Percentiles rank a stretch among this genome's conserved stretches.
phyloP scores from a whole-genome alignment of 2,797 vertebrate species.

The Schizopygopsis malacanthus region DNA sequence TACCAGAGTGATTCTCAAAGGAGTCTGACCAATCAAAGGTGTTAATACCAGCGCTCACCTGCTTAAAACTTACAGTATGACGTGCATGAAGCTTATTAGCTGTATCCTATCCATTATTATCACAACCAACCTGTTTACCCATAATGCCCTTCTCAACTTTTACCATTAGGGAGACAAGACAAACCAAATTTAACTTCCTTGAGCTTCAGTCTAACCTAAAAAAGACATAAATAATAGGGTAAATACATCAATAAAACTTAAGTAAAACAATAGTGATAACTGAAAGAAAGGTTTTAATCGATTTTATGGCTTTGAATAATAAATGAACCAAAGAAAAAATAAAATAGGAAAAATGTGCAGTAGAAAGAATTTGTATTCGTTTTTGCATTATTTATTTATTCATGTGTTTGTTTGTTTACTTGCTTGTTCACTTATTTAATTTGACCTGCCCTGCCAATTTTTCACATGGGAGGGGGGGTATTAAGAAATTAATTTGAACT shows the following conservation, averaged over 20 bases:
- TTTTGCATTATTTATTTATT: background rate
- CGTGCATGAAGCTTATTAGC: background rate
- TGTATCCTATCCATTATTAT: background rate
- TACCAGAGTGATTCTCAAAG: conserved; percentile 20
- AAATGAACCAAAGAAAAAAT: background rate
- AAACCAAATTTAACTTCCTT: background rate
- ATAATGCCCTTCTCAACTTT: background rate
- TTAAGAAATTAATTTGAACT: background rate
- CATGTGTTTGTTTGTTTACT: background rate
- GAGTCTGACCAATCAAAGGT: conserved; percentile 49
- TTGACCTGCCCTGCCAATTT: background rate
- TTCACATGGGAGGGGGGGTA: background rate
- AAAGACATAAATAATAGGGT: background rate
- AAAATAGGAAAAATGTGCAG: background rate
- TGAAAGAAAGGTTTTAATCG: background rate
- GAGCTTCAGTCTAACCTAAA: background rate
- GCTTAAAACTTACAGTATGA: background rate
- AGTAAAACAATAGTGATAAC: background rate
- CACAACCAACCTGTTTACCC: conserved; percentile 31
- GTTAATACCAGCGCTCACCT: conserved; percentile 35
- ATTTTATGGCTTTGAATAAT: background rate
- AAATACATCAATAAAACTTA: background rate
- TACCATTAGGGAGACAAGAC: background rate
- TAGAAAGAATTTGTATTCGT: background rate
- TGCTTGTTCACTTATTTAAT: background rate